A percentile compares a stretch with the other conserved stretches of the same genome.
Evolutionary conservation across 2,888 invertebrate species (phyloP).

Genomic region (Oscheius sp.): DNA sequence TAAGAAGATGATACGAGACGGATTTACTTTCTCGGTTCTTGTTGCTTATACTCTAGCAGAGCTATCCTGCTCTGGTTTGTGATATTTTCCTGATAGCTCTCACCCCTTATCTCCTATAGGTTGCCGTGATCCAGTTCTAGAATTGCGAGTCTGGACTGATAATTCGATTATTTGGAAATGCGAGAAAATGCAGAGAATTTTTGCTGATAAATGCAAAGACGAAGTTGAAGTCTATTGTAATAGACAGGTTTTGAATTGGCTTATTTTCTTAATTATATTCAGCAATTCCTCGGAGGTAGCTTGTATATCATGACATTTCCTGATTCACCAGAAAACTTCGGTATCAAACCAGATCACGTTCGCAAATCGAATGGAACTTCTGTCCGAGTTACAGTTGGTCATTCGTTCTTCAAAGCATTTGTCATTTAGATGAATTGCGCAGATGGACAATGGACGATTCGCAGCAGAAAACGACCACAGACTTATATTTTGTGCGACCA

Average conservation of each 20-base stretch:
- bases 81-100: too few species aligned
- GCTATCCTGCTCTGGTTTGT: slow-evolving; percentile 13
- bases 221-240: neutral
- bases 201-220: neutral
- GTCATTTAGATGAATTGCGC: slow-evolving; percentile 3
- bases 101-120: neutral
- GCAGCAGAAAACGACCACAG: neutral
- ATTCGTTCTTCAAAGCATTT: neutral
- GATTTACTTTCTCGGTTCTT: too few species aligned
- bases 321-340: neutral
- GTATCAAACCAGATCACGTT: slow-evolving; percentile 22
- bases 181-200: neutral
- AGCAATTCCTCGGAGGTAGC: slow-evolving; percentile 8
- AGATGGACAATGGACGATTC: slow-evolving; percentile 4
- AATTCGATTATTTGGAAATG: slow-evolving; percentile 14
- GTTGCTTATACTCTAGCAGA: neutral
- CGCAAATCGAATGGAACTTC: slow-evolving; percentile 1
- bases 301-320: slow-evolving; percentile 20
- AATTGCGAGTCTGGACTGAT: slow-evolving; percentile 12
- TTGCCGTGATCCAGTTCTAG: slow-evolving; percentile 6
- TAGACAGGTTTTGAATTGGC: neutral
- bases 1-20: too few species aligned
- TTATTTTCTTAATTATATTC: neutral
- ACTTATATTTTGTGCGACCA: slow-evolving; percentile 18
- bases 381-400: neutral